Evolutionary conservation across 2,113 vertebrate species (phyloP).

Genomic region (Rhegmatorhina hoffmannsi): DNA sequence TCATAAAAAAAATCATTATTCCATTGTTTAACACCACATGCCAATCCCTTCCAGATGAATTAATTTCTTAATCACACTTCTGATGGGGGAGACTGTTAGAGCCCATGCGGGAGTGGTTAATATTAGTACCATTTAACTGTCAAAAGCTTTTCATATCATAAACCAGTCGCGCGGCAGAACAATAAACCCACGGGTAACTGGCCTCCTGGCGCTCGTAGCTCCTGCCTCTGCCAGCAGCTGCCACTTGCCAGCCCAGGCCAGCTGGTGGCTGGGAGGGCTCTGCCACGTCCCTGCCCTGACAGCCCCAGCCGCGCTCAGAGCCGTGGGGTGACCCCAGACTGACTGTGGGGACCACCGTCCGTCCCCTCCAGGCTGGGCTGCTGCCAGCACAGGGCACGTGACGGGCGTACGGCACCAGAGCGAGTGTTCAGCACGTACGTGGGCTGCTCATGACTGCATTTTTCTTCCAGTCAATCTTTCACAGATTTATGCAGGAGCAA

Average conservation of each 20-base stretch:
- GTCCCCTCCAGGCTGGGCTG: not conserved
- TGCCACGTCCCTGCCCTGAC: rapidly evolving
- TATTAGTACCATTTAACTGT: conserved; percentile 73
- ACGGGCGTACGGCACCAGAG: rapidly evolving
- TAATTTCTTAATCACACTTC: conserved; percentile 75
- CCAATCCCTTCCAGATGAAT: conserved; percentile 72
- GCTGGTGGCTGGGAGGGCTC: rapidly evolving
- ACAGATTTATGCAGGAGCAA: conserved; percentile 43
- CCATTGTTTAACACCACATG: conserved; percentile 61
- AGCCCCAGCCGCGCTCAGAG: rapidly evolving
- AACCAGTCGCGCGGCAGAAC: conserved; percentile 60
- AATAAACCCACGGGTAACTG: conserved; percentile 68
- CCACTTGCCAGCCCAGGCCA: not conserved
- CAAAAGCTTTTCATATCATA: conserved; percentile 55
- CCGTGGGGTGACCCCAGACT: rapidly evolving
- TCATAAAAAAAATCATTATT: not conserved
- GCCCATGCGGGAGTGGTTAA: conserved; percentile 71
- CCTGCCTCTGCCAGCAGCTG: conserved; percentile 54
- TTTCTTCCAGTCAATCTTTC: conserved; percentile 41
- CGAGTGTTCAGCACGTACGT: not conserved
- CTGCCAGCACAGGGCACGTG: rapidly evolving
- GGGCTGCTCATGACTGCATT: not conserved
- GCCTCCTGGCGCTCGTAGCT: conserved; percentile 61
- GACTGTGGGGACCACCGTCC: rapidly evolving
- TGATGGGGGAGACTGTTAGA: conserved; percentile 44